phyloP scores from a whole-genome alignment of 2,888 invertebrate genomes.

The Thecocarcelia acutangulata region DNA sequence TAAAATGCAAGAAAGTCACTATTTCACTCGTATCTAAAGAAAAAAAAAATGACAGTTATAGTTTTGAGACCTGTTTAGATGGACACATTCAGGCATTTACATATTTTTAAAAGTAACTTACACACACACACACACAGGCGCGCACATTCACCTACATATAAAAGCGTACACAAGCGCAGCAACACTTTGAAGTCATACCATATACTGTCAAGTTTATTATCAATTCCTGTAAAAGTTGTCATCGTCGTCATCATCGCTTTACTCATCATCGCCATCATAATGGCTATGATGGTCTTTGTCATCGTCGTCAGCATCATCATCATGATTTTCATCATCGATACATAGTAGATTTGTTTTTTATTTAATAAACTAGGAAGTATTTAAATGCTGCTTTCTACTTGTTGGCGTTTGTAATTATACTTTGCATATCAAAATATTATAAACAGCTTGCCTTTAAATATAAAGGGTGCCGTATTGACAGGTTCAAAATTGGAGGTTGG shows the following conservation, averaged over 20 bases:
- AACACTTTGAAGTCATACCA: conserved; percentile 25
- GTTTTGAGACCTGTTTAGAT: conserved; percentile 66
- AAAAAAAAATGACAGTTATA: conserved; percentile 66
- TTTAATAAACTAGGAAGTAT: conserved; percentile 79
- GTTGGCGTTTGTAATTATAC: conserved; percentile 61
- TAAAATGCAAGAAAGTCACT: conserved; percentile 48
- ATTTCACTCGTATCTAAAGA: conserved; percentile 42
- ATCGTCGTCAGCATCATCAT: conserved; percentile 18
- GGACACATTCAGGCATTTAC: conserved; percentile 55
- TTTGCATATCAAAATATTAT: conserved; percentile 44
- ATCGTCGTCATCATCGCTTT: conserved; percentile 23
- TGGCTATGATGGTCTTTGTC: conserved; percentile 19
- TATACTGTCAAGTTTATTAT: conserved; percentile 67
- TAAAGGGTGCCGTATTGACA: no score
- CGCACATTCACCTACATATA: background rate
- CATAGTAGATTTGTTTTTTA: conserved; percentile 46
- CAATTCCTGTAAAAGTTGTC: conserved; percentile 52
- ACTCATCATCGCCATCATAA: conserved; percentile 20
- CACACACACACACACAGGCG: conserved; percentile 7
- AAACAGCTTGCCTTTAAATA: background rate
- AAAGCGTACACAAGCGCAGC: background rate
- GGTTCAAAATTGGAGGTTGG: background rate
- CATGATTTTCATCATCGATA: conserved; percentile 44
- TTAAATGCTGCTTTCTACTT: conserved; percentile 70
- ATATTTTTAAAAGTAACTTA: conserved; percentile 45